Evolutionary conservation across 2,797 vertebrate genomes (phyloP).

Genomic region (Channallabes apus): DNA sequence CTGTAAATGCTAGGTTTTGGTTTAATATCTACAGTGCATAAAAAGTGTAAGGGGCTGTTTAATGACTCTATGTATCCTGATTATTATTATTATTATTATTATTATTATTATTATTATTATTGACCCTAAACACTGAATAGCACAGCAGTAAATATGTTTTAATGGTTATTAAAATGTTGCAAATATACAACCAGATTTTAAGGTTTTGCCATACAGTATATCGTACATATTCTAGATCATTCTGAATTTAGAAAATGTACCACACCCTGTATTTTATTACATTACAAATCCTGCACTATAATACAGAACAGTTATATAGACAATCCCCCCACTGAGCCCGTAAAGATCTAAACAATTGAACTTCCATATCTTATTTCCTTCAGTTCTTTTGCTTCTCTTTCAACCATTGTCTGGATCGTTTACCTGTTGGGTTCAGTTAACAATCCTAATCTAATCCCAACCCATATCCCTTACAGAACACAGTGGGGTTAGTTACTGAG

Average conservation of each 20-base stretch:
- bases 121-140: background rate
- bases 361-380: slow-evolving; percentile 24
- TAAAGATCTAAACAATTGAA: slow-evolving; percentile 3
- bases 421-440: slow-evolving; percentile 17
- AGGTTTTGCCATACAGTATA: background rate
- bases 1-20: background rate
- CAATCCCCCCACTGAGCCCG: background rate
- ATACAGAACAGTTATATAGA: background rate
- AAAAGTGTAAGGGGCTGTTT: background rate
- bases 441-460: slow-evolving; percentile 20
- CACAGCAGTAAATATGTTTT: background rate
- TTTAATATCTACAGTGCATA: background rate
- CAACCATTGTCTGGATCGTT: slow-evolving; percentile 19
- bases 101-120: no score
- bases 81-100: background rate
- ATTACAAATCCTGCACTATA: background rate
- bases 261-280: background rate
- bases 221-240: background rate
- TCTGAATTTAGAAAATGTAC: background rate
- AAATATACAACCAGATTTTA: background rate
- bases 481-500: background rate
- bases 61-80: background rate
- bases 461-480: background rate
- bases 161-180: background rate
- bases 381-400: slow-evolving; percentile 6